Evolutionary conservation across 1,140 invertebrate species (phyloP).

Genomic region (Orchesella cincta): DNA sequence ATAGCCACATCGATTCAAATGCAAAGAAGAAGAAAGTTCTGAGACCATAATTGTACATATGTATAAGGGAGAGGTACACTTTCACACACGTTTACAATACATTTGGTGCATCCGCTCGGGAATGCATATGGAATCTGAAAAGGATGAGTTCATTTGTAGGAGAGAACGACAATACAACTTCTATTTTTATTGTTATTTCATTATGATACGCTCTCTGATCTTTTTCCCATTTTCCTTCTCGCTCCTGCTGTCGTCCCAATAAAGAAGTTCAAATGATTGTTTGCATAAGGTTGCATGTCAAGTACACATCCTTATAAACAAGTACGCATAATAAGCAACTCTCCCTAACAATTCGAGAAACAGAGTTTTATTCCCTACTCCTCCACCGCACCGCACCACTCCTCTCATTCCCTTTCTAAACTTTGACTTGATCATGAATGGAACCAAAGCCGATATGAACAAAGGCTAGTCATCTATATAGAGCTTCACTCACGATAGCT

Average conservation of each 20-base stretch:
- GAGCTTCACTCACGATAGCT: too few species aligned
- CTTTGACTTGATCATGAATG: neutral
- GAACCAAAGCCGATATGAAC: too few species aligned
- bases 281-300: neutral
- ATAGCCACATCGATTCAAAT: neutral
- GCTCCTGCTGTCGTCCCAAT: neutral
- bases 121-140: neutral
- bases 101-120: too few species aligned
- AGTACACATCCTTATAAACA: neutral
- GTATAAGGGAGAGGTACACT: neutral
- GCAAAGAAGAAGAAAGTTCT: neutral
- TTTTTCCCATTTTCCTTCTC: neutral
- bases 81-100: too few species aligned
- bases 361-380: neutral
- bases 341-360: neutral
- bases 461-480: too few species aligned
- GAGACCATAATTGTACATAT: neutral
- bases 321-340: neutral
- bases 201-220: neutral
- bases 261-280: neutral
- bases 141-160: too few species aligned
- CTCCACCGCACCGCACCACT: neutral
- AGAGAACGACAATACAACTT: neutral
- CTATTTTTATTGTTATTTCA: neutral
- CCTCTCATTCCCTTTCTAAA: neutral